These are phyloP conservation scores for Trichonephila clavipes DNA, from an alignment of 1,140 invertebrate genomes.

Conservation along the genomic window DNA sequence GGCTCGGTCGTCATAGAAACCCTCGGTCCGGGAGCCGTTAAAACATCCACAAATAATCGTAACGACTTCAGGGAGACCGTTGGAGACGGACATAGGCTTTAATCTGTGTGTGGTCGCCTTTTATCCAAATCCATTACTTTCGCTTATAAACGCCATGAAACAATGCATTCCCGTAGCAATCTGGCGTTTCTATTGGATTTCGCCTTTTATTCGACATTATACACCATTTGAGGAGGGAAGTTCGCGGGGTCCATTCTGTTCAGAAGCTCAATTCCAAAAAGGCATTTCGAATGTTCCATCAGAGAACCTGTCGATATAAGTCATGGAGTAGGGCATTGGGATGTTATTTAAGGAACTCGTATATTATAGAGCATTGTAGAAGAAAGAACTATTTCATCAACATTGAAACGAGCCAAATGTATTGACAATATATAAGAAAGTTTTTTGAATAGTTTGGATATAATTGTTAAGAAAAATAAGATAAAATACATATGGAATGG, in stretches of 20 bases:
- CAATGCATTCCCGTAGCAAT: slow-evolving; percentile 51
- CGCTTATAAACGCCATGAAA: slow-evolving; percentile 71
- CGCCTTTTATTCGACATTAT: slow-evolving; percentile 22
- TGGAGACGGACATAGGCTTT: slow-evolving; percentile 50
- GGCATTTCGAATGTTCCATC: neutral
- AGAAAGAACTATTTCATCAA: no score
- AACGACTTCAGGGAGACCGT: slow-evolving; percentile 60
- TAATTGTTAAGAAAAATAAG: no score
- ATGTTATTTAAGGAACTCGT: no score
- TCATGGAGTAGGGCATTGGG: neutral
- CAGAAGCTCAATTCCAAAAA: neutral
- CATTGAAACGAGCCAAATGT: no score
- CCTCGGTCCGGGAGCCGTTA: slow-evolving; percentile 70
- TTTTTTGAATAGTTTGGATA: no score
- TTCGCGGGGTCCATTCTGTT: neutral
- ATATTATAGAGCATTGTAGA: no score
- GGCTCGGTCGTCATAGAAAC: slow-evolving; percentile 57
- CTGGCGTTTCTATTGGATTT: slow-evolving; percentile 28
- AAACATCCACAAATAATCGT: slow-evolving; percentile 75
- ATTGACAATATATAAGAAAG: no score
- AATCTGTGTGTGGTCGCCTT: slow-evolving; percentile 64
- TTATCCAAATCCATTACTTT: slow-evolving; percentile 67
- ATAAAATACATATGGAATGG: no score
- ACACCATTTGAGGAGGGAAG: slow-evolving; percentile 20
- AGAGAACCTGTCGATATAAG: neutral